Evolutionary conservation across 2,888 invertebrate species (phyloP).

Genomic region (Cistogaster globosa): DNA sequence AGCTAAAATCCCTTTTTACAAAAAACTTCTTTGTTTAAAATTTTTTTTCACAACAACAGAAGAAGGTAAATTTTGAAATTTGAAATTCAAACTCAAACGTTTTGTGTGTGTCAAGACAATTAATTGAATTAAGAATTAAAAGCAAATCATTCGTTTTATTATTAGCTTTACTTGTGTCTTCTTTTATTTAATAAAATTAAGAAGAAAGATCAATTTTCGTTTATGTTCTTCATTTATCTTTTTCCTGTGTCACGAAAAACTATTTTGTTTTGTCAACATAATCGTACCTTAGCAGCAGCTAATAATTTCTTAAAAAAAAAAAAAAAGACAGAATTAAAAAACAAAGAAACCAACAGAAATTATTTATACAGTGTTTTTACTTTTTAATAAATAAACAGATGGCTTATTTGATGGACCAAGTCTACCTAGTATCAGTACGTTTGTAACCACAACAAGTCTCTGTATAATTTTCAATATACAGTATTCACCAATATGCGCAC

Average conservation of each 20-base stretch:
- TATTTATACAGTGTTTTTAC: slow-evolving; percentile 18
- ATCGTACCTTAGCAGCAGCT: slow-evolving; percentile 40
- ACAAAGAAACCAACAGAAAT: background rate
- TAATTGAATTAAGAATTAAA: slow-evolving; percentile 10
- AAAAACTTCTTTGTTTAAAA: slow-evolving; percentile 35
- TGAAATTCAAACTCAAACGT: slow-evolving; percentile 23
- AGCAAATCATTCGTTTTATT: slow-evolving; percentile 28
- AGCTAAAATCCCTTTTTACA: background rate
- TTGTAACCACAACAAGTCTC: slow-evolving; percentile 60
- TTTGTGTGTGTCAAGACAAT: slow-evolving; percentile 45
- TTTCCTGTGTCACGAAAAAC: slow-evolving; percentile 47
- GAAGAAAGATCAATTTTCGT: slow-evolving; percentile 51
- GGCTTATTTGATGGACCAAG: slow-evolving; percentile 62
- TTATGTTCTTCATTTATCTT: slow-evolving; percentile 9
- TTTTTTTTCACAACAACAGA: background rate
- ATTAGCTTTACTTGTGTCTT: slow-evolving; percentile 53
- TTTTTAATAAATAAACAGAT: slow-evolving; percentile 58
- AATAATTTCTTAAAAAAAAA: slow-evolving; percentile 23
- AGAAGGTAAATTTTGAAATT: slow-evolving; percentile 20
- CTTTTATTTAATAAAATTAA: slow-evolving; percentile 10
- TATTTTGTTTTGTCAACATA: slow-evolving; percentile 58
- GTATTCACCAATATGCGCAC: slow-evolving; percentile 40
- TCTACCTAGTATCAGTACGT: slow-evolving; percentile 26
- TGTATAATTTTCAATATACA: slow-evolving; percentile 54
- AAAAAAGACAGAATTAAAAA: background rate